Conservation (phyloP, 2,797 vertebrate genomes). For the Momotus momota region DNA sequence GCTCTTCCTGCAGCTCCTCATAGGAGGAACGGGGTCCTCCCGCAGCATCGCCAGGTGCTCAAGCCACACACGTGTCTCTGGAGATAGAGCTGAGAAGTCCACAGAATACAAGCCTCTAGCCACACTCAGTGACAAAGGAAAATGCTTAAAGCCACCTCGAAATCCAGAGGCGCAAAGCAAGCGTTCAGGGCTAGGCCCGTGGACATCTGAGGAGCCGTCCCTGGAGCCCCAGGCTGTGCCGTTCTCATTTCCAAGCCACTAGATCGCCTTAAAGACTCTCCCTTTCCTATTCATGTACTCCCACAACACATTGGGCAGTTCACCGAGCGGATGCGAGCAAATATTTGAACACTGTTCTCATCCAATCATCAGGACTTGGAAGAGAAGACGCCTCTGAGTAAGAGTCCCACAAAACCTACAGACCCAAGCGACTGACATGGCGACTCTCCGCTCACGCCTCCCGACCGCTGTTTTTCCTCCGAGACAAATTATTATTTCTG, state of each 20-base stretch:
- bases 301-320: background rate
- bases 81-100: background rate
- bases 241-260: background rate
- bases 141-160: background rate
- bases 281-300: background rate
- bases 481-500: slow-evolving; percentile 3
- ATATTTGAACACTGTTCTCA: background rate
- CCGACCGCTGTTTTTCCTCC: background rate
- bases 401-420: background rate
- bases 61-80: rapidly evolving
- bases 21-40: background rate
- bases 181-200: background rate
- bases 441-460: background rate
- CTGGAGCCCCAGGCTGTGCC: background rate
- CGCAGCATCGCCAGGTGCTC: background rate
- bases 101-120: background rate
- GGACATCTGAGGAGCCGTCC: rapidly evolving
- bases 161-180: rapidly evolving
- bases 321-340: background rate
- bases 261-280: background rate
- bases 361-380: background rate
- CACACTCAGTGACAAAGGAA: background rate
- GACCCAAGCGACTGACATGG: background rate
- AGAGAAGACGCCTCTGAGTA: background rate
- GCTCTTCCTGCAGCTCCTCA: background rate